Evolutionary conservation across 2,797 vertebrate species (phyloP), one percentile per base, ranked within the genome.

Genomic region (Helostoma temminkii): DNA sequence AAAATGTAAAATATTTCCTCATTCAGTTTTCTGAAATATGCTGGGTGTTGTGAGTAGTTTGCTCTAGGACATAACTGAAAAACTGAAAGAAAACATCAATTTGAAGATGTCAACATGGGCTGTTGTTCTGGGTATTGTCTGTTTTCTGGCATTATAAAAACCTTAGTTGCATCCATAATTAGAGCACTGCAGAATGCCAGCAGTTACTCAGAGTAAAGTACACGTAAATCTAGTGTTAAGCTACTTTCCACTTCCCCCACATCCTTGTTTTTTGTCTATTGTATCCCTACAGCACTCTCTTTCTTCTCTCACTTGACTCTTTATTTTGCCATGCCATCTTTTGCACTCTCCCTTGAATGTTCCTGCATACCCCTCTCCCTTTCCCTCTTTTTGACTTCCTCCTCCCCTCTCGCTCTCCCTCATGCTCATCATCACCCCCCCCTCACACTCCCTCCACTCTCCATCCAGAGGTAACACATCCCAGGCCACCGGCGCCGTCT

Each of bases 401-500:
- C 37, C n/a, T n/a, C n/a, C n/a, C n/a, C n/a, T n/a, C 57, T n/a
- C 59, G 55, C 41, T 4, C 32, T 36, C n/a, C 32, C 45, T n/a
- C 42, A 1, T 34, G 32, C 54, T 46, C 56, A 19, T 3, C n/a
- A n/a, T n/a, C n/a, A n/a, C n/a, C 55, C 34, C 43, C 62, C n/a
- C 47, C 2, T 12, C 34, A 11, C 19, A 47, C 45, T 43, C 66
- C 65, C n/a, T 21, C 53, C 47, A 6, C 66, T 68, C 75, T 74
- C 70, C 47, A 50, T 79, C 66, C 82, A 74, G 83, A 88, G 87
- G 86, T 85, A 92, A 93, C 85, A 80, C 85, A 90, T 89, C 87
- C 89, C 89, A 93, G 90, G 82, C 90, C 84, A 89, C 89, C 81
- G 78, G 84, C 85, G 84, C 84, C 82, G 60, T 76, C 71, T 92